These are phyloP conservation scores for Apeltes quadracus DNA, from an alignment of 2,113 vertebrate species.

Conservation along the genomic window DNA sequence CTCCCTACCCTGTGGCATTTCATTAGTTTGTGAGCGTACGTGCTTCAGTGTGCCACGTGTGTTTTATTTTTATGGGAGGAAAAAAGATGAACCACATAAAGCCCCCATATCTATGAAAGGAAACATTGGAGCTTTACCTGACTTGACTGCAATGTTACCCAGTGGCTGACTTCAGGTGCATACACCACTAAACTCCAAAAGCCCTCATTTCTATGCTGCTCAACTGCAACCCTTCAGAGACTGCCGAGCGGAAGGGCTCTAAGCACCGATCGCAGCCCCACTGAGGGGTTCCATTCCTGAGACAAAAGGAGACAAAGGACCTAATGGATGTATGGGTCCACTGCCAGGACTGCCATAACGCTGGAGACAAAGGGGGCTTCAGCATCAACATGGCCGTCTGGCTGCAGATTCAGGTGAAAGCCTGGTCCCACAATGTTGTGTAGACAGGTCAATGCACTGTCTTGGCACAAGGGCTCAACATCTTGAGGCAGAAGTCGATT, in stretches of 20 bases:
- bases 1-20: conserved; percentile 18
- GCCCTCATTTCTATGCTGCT: conserved; percentile 33
- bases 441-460: conserved; percentile 48
- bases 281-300: conserved; percentile 42
- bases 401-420: conserved; percentile 54
- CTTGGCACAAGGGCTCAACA: conserved; percentile 15
- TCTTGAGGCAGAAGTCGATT: conserved; percentile 8
- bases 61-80: conserved; percentile 25
- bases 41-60: conserved; percentile 15
- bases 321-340: conserved; percentile 63
- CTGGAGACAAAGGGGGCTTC: conserved; percentile 49
- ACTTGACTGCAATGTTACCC: conserved; percentile 25
- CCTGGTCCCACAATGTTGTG: conserved; percentile 24
- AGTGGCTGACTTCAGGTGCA: conserved; percentile 11
- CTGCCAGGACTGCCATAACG: conserved; percentile 48
- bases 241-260: conserved; percentile 28
- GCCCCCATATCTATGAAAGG: conserved; percentile 50
- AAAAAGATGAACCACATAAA: conserved; percentile 27
- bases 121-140: conserved; percentile 44
- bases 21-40: conserved; percentile 18
- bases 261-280: conserved; percentile 11
- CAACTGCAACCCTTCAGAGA: conserved; percentile 30
- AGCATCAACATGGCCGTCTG: conserved; percentile 51
- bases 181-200: conserved; percentile 34
- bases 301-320: conserved; percentile 49